Conservation (phyloP, 2,797 vertebrate species). For the Pampus argenteus region DNA sequence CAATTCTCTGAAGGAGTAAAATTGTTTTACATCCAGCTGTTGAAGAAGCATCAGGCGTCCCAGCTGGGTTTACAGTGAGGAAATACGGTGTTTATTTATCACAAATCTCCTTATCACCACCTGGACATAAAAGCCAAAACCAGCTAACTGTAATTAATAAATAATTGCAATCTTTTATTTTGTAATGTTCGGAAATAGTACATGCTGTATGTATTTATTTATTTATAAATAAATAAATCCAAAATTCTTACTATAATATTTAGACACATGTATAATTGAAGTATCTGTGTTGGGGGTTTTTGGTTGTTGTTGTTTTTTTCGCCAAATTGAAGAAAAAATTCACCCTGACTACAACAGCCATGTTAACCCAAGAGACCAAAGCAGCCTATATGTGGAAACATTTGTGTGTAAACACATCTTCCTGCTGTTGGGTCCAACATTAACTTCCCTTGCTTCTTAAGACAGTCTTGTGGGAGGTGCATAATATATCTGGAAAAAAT, state of each 20-base stretch:
- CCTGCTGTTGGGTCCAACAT: not conserved
- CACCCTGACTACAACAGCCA: not conserved
- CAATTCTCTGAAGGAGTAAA: slow-evolving; percentile 29
- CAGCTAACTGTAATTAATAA: slow-evolving; percentile 23
- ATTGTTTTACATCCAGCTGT: slow-evolving; percentile 16
- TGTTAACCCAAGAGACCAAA: slow-evolving; percentile 16
- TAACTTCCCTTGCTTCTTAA: not conserved
- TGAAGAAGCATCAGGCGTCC: slow-evolving; percentile 11
- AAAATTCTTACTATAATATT: slow-evolving; percentile 24
- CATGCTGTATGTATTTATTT: slow-evolving; percentile 31
- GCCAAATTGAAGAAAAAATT: not conserved
- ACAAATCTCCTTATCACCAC: slow-evolving; percentile 7
- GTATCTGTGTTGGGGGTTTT: not conserved
- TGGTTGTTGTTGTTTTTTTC: slow-evolving; percentile 13
- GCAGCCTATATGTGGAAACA: slow-evolving; percentile 34
- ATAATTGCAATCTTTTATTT: slow-evolving; percentile 42
- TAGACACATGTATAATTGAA: not conserved
- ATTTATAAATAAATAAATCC: slow-evolving; percentile 27
- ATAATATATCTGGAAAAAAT: slow-evolving; percentile 38
- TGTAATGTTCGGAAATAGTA: slow-evolving; percentile 44
- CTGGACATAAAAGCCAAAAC: slow-evolving; percentile 54
- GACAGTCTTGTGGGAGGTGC: slow-evolving; percentile 4
- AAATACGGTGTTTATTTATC: slow-evolving; percentile 1
- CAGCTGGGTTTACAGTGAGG: slow-evolving; percentile 16
- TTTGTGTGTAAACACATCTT: slow-evolving; percentile 27